phyloP scores from a whole-genome alignment of 2,888 invertebrate genomes.

The Diabrotica balteata region DNA sequence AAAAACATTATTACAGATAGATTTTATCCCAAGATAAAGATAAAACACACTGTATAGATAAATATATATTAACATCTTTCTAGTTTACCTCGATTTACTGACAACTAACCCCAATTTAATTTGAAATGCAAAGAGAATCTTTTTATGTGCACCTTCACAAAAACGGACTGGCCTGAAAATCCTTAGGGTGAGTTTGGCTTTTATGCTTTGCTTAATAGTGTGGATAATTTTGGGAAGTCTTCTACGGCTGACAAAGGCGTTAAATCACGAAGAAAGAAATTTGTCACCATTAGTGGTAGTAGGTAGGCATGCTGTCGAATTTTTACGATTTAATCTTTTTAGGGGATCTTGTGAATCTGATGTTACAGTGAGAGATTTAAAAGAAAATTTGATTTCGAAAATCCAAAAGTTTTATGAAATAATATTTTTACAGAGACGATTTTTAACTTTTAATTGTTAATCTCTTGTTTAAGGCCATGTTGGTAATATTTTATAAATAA shows the following conservation, averaged over 20 bases:
- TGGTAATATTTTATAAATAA: too few species aligned
- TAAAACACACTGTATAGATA: too few species aligned
- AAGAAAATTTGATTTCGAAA: too few species aligned
- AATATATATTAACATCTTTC: too few species aligned
- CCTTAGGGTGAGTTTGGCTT: conserved; percentile 22
- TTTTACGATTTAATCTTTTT: conserved; percentile 12
- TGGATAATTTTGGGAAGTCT: conserved; percentile 28
- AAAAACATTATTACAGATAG: too few species aligned
- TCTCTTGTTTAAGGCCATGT: too few species aligned
- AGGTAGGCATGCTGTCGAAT: conserved; percentile 12
- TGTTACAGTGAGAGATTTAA: too few species aligned
- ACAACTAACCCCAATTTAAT: conserved; percentile 3
- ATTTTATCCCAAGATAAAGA: too few species aligned
- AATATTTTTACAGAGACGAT: too few species aligned
- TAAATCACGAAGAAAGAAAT: conserved; percentile 27
- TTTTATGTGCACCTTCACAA: conserved; percentile 15
- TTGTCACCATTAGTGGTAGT: conserved; percentile 26
- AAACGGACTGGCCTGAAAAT: conserved; percentile 12
- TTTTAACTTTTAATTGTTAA: too few species aligned
- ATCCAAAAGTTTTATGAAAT: too few species aligned
- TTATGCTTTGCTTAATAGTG: conserved; percentile 22
- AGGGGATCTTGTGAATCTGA: neutral
- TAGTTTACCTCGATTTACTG: conserved; percentile 9
- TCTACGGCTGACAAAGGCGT: conserved; percentile 21
- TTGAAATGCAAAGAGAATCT: conserved; percentile 14